These are phyloP conservation scores for Larimichthys polyactis DNA, from an alignment of 2,113 vertebrate genomes.

Conservation along the genomic window DNA sequence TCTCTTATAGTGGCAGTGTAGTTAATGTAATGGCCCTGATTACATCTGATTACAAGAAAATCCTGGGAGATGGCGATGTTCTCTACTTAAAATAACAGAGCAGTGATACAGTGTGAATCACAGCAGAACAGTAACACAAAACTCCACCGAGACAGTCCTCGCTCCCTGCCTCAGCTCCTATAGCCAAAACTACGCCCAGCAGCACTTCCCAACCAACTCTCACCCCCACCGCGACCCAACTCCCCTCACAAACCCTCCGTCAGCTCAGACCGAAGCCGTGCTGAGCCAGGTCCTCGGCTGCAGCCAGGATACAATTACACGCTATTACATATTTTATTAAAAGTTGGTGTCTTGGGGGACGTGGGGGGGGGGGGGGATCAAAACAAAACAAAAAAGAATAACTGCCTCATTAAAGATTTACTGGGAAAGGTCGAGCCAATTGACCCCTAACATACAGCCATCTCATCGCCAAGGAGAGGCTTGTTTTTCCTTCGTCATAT, in stretches of 20 bases:
- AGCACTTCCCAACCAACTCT: slow-evolving; percentile 43
- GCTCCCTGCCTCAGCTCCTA: slow-evolving; percentile 15
- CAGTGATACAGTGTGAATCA: slow-evolving; percentile 64
- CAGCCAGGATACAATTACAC: slow-evolving; percentile 62
- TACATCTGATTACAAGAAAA: slow-evolving; percentile 68
- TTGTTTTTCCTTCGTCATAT: slow-evolving; percentile 38
- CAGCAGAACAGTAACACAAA: slow-evolving; percentile 58
- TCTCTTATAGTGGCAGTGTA: slow-evolving; percentile 55
- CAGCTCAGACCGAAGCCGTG: slow-evolving; percentile 27
- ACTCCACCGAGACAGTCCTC: slow-evolving; percentile 55
- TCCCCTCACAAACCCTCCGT: slow-evolving; percentile 38
- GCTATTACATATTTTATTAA: slow-evolving; percentile 70
- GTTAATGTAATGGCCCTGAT: slow-evolving; percentile 63
- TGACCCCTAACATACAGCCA: slow-evolving; percentile 51
- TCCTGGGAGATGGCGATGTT: slow-evolving; percentile 48
- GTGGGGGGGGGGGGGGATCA: slow-evolving; percentile 21
- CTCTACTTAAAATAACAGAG: slow-evolving; percentile 53
- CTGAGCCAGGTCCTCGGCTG: slow-evolving; percentile 44
- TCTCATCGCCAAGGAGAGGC: slow-evolving; percentile 27
- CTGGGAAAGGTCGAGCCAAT: slow-evolving; percentile 53
- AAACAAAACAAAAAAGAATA: slow-evolving; percentile 63
- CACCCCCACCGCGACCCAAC: slow-evolving; percentile 24
- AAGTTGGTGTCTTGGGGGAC: slow-evolving; percentile 14
- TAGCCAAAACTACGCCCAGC: slow-evolving; percentile 56
- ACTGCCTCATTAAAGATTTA: slow-evolving; percentile 66